Percentiles rank a stretch among this genome's conserved stretches.
Conservation (phyloP, 1,140 invertebrate genomes). For the Charaxes varanes region DNA sequence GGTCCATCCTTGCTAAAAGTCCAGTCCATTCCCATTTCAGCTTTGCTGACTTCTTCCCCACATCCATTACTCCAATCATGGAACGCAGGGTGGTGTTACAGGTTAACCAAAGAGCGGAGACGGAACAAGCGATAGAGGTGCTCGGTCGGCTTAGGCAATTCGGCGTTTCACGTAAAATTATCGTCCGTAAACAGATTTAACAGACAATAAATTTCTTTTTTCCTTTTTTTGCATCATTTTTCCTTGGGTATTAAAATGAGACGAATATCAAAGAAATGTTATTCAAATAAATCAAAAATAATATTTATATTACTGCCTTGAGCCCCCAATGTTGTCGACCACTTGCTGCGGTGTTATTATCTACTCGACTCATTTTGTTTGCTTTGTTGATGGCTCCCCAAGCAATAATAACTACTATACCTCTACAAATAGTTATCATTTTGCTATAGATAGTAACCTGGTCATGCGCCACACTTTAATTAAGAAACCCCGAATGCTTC, state of each 20-base stretch:
- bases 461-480: conserved; percentile 30
- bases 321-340: conserved; percentile 39
- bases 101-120: too few relatives aligned
- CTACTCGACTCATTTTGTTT: conserved; percentile 20
- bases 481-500: conserved; percentile 27
- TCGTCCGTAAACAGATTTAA: too few relatives aligned
- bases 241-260: background rate
- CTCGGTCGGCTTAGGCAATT: too few relatives aligned
- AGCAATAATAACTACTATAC: conserved; percentile 16
- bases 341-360: conserved; percentile 37
- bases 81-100: too few relatives aligned
- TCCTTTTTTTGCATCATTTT: background rate
- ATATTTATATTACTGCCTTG: conserved; percentile 37
- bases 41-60: too few relatives aligned
- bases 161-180: too few relatives aligned
- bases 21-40: too few relatives aligned
- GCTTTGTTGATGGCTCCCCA: conserved; percentile 9
- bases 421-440: conserved; percentile 8
- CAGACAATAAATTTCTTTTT: background rate
- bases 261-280: conserved; percentile 4
- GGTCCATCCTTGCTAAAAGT: too few relatives aligned
- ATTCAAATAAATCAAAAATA: conserved; percentile 29
- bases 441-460: conserved; percentile 7
- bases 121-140: too few relatives aligned
- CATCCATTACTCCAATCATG: too few relatives aligned